Base-by-base conservation (phyloP, 1,140 invertebrate genomes). In the Palaemon carinicauda region DNA sequence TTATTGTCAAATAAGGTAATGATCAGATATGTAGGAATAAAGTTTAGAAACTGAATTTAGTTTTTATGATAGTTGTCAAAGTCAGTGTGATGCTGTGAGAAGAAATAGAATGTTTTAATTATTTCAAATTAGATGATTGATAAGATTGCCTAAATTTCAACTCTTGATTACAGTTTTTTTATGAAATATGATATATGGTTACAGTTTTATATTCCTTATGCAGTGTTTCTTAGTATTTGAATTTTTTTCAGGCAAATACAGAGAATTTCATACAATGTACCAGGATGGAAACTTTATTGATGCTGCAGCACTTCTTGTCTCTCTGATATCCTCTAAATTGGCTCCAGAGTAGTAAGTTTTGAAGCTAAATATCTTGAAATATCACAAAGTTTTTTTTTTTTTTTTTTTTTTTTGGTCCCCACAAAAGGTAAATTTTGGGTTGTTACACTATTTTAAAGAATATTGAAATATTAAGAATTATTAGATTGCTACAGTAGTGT, bases 281-380 rank as follows among this genome's bases (percentile, higher is more conserved):
- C 75, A 80, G 31, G 83, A 86, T 53, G 77, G 77, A 9, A 79
- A 80, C 17, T 86, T 73, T 29, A 21, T 54, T 29, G 77, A 86
- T 51, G 83, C 83, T 33, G 83, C 83, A 31, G 21, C 77, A 69
- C 77, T 86, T 21, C 83, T 86, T 24, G 83, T 86, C 3, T 86
- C 83, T 31, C 51, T 86, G n/a, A 86, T 86, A 60, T 86, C 83
- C 3, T 86, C 83, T 77, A 86, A 73, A 52, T 65, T 86, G 41
- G 83, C 83, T 10, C 83, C 83, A 21, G 83, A 86, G 56, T 86
- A 86, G 83, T 86, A 53, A 86, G 83, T 86, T 65, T 54, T 56
- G 21, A 80, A 9, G 3, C 21, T 51, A 27, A 29, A 78, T 21
- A 17, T 3, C n/a, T n/a, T n/a, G n/a, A n/a, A n/a, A n/a, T n/a